Evolutionary conservation across 2,888 invertebrate genomes (phyloP).

Genomic region (Eledone cirrhosa): DNA sequence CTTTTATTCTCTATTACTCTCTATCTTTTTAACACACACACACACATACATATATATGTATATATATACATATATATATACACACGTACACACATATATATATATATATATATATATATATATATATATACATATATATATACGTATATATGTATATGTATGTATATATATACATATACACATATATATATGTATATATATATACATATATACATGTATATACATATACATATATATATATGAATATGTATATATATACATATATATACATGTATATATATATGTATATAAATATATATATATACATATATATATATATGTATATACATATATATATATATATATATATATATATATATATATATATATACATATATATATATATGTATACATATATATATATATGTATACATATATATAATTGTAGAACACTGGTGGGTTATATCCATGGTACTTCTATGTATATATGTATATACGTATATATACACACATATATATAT

Average conservation of each 20-base stretch:
- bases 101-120: slow-evolving; percentile 2
- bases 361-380: slow-evolving; percentile 3
- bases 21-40: neutral
- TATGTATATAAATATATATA: neutral
- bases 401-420: too few species aligned
- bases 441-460: too few species aligned
- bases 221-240: neutral
- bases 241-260: slow-evolving; percentile 5
- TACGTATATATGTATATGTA: slow-evolving; percentile 10
- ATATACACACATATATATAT: neutral
- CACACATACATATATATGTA: neutral
- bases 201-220: neutral
- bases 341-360: slow-evolving; percentile 11
- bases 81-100: neutral
- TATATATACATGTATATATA: neutral
- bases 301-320: neutral
- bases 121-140: slow-evolving; percentile 9
- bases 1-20: too few species aligned
- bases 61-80: neutral
- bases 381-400: neutral
- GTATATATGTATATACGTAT: neutral
- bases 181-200: neutral
- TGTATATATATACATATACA: neutral
- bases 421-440: neutral
- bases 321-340: neutral